Evolutionary conservation across 2,888 invertebrate species (phyloP).

Genomic region (Plagiodera versicolora): DNA sequence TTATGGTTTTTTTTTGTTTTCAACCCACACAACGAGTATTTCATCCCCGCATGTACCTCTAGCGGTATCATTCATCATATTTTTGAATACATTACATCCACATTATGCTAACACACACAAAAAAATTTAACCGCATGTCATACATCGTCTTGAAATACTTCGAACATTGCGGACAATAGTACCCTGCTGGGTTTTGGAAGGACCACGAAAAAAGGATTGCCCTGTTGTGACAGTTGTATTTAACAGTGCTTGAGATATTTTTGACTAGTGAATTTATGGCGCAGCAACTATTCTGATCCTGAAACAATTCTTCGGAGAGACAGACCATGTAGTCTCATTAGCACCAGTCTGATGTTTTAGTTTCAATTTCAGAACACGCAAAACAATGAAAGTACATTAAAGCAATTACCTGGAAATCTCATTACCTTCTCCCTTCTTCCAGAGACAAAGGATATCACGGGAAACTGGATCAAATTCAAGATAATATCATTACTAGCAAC

Average conservation of each 20-base stretch:
- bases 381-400: slow-evolving; percentile 24
- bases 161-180: not conserved
- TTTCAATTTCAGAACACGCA: slow-evolving; percentile 12
- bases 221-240: not conserved
- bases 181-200: not conserved
- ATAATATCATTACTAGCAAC: slow-evolving; percentile 17
- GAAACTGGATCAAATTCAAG: slow-evolving; percentile 21
- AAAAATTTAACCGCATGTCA: slow-evolving; percentile 26
- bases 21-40: not conserved
- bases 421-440: slow-evolving; percentile 20
- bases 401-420: slow-evolving; percentile 22
- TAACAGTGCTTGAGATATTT: not conserved
- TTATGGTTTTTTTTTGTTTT: not conserved
- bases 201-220: not conserved
- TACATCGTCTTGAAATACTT: slow-evolving; percentile 28
- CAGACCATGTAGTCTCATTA: too few species aligned
- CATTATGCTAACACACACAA: slow-evolving; percentile 25
- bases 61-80: slow-evolving; percentile 19
- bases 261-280: not conserved
- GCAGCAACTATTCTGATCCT: too few species aligned
- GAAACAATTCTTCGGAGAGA: too few species aligned
- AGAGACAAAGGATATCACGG: slow-evolving; percentile 22
- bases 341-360: not conserved
- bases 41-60: not conserved
- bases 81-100: slow-evolving; percentile 27